phyloP scores from a whole-genome alignment of 2,113 vertebrate species.

The Pelecanus crispus region DNA sequence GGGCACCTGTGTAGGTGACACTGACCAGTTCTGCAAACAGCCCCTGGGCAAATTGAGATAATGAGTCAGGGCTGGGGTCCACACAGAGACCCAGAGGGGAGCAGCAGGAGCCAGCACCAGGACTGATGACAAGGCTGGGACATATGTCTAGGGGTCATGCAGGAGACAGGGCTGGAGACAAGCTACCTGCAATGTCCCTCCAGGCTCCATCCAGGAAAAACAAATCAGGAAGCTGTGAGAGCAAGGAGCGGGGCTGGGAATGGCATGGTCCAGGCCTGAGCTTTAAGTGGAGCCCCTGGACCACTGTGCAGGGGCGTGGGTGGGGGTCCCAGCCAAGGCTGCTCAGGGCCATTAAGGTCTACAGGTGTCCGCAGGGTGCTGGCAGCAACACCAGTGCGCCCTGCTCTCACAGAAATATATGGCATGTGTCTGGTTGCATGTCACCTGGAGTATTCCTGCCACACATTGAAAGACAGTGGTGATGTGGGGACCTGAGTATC shows the following conservation, averaged over 20 bases:
- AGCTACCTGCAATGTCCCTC: neutral
- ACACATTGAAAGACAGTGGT: neutral
- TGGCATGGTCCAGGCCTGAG: neutral
- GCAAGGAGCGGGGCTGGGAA: neutral
- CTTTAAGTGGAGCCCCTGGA: neutral
- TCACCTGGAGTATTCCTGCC: neutral
- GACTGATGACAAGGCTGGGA: neutral
- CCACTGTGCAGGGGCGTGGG: neutral
- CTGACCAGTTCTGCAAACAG: fast-evolving
- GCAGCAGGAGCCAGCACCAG: neutral
- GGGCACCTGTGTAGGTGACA: neutral
- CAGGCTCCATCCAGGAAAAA: neutral
- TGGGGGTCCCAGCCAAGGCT: neutral
- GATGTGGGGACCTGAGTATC: neutral
- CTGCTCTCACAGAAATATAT: neutral
- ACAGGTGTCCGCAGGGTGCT: neutral
- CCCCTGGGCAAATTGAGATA: neutral
- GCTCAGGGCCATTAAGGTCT: neutral
- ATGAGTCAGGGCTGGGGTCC: neutral
- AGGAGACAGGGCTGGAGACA: neutral
- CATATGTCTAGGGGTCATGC: neutral
- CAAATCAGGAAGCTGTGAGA: neutral
- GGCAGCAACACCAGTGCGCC: neutral
- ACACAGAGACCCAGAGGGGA: fast-evolving
- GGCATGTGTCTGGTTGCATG: no score